Evolutionary conservation across 2,888 invertebrate species (phyloP).

Genomic region (Cabera pusaria): DNA sequence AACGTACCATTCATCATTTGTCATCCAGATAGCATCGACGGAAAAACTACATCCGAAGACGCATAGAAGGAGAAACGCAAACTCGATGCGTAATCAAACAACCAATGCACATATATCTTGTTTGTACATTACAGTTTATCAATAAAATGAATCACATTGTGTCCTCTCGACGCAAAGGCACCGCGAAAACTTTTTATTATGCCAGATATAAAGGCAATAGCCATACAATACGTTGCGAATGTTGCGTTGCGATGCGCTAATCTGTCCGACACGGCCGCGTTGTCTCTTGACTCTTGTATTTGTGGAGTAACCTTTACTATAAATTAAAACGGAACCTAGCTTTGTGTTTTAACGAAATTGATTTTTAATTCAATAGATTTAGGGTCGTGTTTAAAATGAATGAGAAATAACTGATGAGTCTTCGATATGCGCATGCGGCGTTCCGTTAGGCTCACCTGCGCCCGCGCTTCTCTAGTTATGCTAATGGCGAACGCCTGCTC

Average conservation of each 20-base stretch:
- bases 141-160: slow-evolving; percentile 56
- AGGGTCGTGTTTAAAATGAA: slow-evolving; percentile 59
- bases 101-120: slow-evolving; percentile 51
- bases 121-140: slow-evolving; percentile 58
- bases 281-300: slow-evolving; percentile 54
- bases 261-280: slow-evolving; percentile 63
- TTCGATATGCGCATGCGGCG: slow-evolving; percentile 58
- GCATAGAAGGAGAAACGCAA: slow-evolving; percentile 34
- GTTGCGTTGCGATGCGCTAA: slow-evolving; percentile 67
- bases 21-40: slow-evolving; percentile 32
- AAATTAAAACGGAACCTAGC: slow-evolving; percentile 46
- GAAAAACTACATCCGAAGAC: slow-evolving; percentile 34
- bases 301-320: slow-evolving; percentile 56
- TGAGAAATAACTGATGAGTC: slow-evolving; percentile 53
- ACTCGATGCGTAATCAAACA: slow-evolving; percentile 43
- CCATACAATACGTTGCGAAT: slow-evolving; percentile 65
- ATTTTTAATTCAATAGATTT: slow-evolving; percentile 44
- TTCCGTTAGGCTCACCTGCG: slow-evolving; percentile 80
- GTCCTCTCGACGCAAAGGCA: slow-evolving; percentile 41
- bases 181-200: slow-evolving; percentile 54
- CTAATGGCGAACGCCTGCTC: slow-evolving; percentile 68
- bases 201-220: slow-evolving; percentile 58
- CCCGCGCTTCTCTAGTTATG: slow-evolving; percentile 79
- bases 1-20: slow-evolving; percentile 29
- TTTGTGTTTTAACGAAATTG: slow-evolving; percentile 38